Conservation (phyloP, 2,888 invertebrate genomes). For the Glaucopsyche alexis region DNA sequence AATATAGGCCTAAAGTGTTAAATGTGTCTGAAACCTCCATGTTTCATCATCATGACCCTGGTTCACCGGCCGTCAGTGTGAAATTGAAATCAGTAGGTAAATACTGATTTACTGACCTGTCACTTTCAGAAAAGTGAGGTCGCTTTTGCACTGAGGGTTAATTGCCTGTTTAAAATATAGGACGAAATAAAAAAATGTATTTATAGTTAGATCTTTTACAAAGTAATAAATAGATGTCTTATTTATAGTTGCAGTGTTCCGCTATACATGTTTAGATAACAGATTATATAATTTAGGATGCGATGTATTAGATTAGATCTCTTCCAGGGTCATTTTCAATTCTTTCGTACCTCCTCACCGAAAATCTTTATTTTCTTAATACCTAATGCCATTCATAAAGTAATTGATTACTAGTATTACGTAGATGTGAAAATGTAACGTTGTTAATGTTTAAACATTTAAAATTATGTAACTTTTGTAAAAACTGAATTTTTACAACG, state of each 20-base stretch:
- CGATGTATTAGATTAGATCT: slow-evolving; percentile 34
- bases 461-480: slow-evolving; percentile 82
- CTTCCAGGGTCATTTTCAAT: slow-evolving; percentile 30
- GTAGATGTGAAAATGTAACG: slow-evolving; percentile 79
- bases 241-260: slow-evolving; percentile 28
- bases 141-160: not conserved
- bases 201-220: slow-evolving; percentile 23
- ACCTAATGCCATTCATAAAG: slow-evolving; percentile 61
- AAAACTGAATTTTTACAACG: slow-evolving; percentile 84
- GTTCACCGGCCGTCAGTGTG: not conserved
- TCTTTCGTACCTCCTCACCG: slow-evolving; percentile 25
- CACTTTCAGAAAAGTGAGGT: not conserved
- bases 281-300: slow-evolving; percentile 15
- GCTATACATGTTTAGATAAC: slow-evolving; percentile 24
- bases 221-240: slow-evolving; percentile 22
- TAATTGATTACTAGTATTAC: slow-evolving; percentile 69
- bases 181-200: not conserved
- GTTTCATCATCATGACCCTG: not conserved
- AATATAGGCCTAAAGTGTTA: slow-evolving; percentile 10
- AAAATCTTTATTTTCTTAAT: slow-evolving; percentile 65
- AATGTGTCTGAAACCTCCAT: not conserved
- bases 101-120: not conserved
- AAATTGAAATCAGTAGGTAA: too few relatives aligned
- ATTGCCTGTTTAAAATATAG: not conserved
- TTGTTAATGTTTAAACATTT: slow-evolving; percentile 83